Evolutionary conservation across 2,113 vertebrate genomes (phyloP).

Genomic region (Thermophis baileyi): DNA sequence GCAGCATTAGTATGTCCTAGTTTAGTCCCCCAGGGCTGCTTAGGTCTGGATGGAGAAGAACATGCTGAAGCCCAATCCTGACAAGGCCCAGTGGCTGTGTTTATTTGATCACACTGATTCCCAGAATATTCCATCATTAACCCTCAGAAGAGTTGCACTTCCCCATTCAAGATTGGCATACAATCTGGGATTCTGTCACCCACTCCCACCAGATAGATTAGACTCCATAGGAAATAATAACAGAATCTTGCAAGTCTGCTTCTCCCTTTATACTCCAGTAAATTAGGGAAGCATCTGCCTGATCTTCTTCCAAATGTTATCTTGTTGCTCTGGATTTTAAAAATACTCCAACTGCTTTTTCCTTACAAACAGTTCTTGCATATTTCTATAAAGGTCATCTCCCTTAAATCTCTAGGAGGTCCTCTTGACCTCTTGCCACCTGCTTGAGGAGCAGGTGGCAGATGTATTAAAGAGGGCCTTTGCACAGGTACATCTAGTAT

Average conservation of each 20-base stretch:
- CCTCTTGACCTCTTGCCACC: not conserved
- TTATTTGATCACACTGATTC: not conserved
- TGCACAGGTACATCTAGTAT: not conserved
- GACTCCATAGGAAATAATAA: not conserved
- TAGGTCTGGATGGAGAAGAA: not conserved
- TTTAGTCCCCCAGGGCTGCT: not conserved
- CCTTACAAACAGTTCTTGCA: not conserved
- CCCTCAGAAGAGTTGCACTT: not conserved
- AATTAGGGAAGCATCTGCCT: not conserved
- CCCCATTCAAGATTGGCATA: not conserved
- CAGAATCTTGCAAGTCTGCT: not conserved
- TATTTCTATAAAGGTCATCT: not conserved
- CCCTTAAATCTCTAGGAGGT: not conserved
- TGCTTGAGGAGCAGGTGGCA: not conserved
- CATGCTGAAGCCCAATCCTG: not conserved
- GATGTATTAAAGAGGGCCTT: not conserved
- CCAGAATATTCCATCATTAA: not conserved
- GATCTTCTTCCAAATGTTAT: not conserved
- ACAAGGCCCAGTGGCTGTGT: not conserved
- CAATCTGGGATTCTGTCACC: not conserved
- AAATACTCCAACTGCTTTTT: not conserved
- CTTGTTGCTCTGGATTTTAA: not conserved
- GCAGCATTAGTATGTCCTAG: not conserved
- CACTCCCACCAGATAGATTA: not conserved
- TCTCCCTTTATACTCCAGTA: not conserved